Conservation (phyloP, 1,140 invertebrate species). For the Spodoptera frugiperda region DNA sequence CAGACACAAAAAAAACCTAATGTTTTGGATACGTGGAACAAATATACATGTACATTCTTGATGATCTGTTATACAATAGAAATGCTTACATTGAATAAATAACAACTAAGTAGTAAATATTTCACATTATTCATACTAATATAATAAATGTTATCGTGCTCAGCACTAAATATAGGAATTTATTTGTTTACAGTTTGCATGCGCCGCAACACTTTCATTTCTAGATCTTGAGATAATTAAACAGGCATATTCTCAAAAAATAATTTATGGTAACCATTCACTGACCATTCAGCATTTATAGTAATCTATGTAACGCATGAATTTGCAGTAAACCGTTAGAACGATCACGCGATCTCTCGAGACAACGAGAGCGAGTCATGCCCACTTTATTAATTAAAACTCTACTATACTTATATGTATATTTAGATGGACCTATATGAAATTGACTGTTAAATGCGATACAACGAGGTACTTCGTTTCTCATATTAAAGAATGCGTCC, state of each 20-base stretch:
- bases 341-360: slow-evolving; percentile 58
- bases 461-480: slow-evolving; percentile 5
- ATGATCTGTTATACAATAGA: not conserved
- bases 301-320: slow-evolving; percentile 53
- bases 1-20: slow-evolving; percentile 1
- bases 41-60: slow-evolving; percentile 6
- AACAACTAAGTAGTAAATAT: not conserved
- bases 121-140: not conserved
- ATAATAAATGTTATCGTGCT: not conserved
- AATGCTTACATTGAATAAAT: not conserved
- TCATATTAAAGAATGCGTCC: slow-evolving; percentile 13
- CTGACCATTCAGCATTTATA: slow-evolving; percentile 48
- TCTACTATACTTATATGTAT: slow-evolving; percentile 48
- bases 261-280: slow-evolving; percentile 9
- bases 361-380: slow-evolving; percentile 57
- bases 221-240: not conserved
- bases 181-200: slow-evolving; percentile 20
- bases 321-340: slow-evolving; percentile 57
- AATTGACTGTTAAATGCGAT: slow-evolving; percentile 19
- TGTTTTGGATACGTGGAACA: slow-evolving; percentile 1
- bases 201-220: slow-evolving; percentile 17
- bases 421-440: slow-evolving; percentile 28
- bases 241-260: slow-evolving; percentile 18
- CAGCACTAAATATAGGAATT: slow-evolving; percentile 9
- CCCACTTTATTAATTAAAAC: slow-evolving; percentile 80